A percentile compares a stretch with the other conserved stretches of the same genome.
Evolutionary conservation across 2,888 invertebrate species (phyloP).

Genomic region (Hydrotaea cyrtoneurina): DNA sequence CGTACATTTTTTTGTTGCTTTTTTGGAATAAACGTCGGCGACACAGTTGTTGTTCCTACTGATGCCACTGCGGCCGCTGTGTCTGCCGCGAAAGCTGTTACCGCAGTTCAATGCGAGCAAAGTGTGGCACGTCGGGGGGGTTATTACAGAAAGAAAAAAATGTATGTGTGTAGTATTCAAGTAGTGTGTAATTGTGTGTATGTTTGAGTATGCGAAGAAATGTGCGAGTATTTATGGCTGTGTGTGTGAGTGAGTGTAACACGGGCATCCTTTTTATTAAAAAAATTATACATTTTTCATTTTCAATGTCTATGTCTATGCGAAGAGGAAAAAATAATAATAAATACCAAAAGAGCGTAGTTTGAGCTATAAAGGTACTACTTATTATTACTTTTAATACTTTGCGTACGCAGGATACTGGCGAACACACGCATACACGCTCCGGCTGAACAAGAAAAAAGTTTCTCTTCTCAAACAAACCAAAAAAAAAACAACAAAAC

Average conservation of each 20-base stretch:
- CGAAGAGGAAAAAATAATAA: conserved; percentile 51
- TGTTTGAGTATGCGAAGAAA: conserved; percentile 35
- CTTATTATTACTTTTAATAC: conserved; percentile 80
- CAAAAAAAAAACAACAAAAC: conserved; percentile 36
- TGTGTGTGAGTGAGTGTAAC: conserved; percentile 58
- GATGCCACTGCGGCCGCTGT: conserved; percentile 74
- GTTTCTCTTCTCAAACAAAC: conserved; percentile 17
- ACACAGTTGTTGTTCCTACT: conserved; percentile 72
- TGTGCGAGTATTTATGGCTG: conserved; percentile 24
- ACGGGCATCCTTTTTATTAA: conserved; percentile 76
- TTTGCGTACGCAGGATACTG: conserved; percentile 63
- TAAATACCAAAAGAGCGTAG: conserved; percentile 61
- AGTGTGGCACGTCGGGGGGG: conserved; percentile 65
- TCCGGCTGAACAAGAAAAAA: conserved; percentile 46
- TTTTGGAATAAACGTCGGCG: conserved; percentile 67
- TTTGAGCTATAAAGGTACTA: conserved; percentile 73
- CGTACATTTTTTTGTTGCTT: conserved; percentile 66
- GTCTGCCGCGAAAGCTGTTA: conserved; percentile 22
- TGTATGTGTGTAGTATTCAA: conserved; percentile 65
- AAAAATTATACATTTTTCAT: conserved; percentile 70
- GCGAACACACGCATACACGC: not conserved
- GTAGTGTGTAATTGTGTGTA: conserved; percentile 65
- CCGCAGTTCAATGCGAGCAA: conserved; percentile 24
- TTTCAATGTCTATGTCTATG: conserved; percentile 77
- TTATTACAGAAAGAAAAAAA: conserved; percentile 51